Base-by-base conservation (phyloP, 1,140 invertebrate species). In the Drosophila varians region DNA sequence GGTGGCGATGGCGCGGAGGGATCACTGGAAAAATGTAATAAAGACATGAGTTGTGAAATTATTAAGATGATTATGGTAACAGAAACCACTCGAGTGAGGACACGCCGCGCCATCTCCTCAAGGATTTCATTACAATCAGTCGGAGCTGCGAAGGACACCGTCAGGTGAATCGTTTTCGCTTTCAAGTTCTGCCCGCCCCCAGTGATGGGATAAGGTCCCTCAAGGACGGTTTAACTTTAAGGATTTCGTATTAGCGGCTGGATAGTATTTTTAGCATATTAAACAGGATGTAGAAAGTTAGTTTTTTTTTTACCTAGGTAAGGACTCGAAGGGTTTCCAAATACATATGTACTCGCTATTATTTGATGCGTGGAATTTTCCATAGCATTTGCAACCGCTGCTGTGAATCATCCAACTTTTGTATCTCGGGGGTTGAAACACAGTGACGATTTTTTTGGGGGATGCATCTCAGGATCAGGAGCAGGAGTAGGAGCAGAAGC, bases 1-100 rank as follows among this genome's bases (percentile, higher is more conserved):
- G 34, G 42, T 14, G 23, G 19, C n/a, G 16, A 31, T 3, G 9
- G 11, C 11, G 34, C n/a, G 14, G 26, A 18, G 8, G 21, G 23
- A 26, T 38, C n/a, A 52, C 46, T 34, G 46, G 45, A 49, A 51
- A 72, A 83, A 83, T 83, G 79, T 83, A 83, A 84, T 84, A 83
- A 83, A 83, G 79, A 84, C 74, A 83, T 84, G 79, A 83, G 79
- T 84, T 84, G 56, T 64, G 64, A 68, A 83, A 83, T 83, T 83
- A 78, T 84, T 84, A 83, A 83, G 79, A 83, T 84, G 74, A 84
- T 83, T 83, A 83, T 71, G 79, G 66, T 47, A 73, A 64, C 52
- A 56, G 62, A 53, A 48, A 60, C 38, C 23, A 62, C 66, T 71
- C 34, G 54, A 56, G 61, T 77, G 74, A 38, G 52, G 56, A 36